These are phyloP conservation scores for Hippasteria phrygiana DNA, from an alignment of 53 echinoderm and acorn worm species.

Conservation along the genomic window DNA sequence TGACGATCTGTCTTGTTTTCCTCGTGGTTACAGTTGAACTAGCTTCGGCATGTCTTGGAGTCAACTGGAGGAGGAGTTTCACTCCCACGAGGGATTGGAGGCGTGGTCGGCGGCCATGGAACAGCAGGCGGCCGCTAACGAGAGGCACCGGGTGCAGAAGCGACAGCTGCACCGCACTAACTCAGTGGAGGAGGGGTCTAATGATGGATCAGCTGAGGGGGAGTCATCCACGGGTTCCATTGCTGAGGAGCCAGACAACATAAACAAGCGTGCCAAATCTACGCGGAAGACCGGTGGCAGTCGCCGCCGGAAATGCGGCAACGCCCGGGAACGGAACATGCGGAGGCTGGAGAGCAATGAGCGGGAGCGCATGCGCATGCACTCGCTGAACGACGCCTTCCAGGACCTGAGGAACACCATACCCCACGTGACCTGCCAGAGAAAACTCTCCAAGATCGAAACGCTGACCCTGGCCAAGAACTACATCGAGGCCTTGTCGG, in stretches of 20 bases:
- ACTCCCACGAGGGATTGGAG: conserved; percentile 68
- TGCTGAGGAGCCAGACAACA: conserved; percentile 72
- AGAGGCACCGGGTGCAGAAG: conserved; percentile 76
- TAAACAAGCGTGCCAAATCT: conserved; percentile 75
- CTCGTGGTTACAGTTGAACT: conserved; percentile 23
- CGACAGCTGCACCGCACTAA: conserved; percentile 86
- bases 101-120: conserved; percentile 77
- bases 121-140: conserved; percentile 55
- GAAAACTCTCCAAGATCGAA: conserved; percentile 98
- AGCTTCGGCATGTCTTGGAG: conserved; percentile 79
- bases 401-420: conserved; percentile 97
- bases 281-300: conserved; percentile 75
- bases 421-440: conserved; percentile 94
- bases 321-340: conserved; percentile 90
- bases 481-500: conserved; percentile 91
- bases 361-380: conserved; percentile 99
- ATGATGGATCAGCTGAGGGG: conserved; percentile 93
- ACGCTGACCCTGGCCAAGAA: conserved; percentile 96
- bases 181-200: conserved; percentile 91
- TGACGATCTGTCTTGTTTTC: conserved; percentile 12
- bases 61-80: conserved; percentile 78
- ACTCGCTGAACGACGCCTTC: conserved; percentile 99
- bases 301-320: conserved; percentile 86
- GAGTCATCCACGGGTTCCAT: conserved; percentile 91
- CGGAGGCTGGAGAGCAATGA: conserved; percentile 97